Percentiles rank a stretch among this genome's conserved stretches.
Evolutionary conservation across 2,797 vertebrate genomes (phyloP).

Genomic region (Manis pentadactyla): DNA sequence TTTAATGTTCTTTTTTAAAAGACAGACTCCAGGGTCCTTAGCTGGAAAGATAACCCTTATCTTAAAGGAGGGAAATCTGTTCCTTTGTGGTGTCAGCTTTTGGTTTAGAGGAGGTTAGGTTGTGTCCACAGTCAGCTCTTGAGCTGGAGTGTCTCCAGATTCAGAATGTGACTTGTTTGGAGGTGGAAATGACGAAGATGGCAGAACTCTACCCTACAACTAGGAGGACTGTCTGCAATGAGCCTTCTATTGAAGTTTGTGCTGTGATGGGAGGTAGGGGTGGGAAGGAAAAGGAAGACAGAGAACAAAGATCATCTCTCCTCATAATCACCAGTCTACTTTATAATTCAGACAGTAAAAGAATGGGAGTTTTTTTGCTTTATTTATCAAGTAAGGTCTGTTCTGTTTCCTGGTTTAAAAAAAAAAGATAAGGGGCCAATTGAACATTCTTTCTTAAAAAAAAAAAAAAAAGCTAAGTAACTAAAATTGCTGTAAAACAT

Average conservation of each 20-base stretch:
- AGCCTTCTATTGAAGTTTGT: neutral
- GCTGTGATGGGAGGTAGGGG: no score
- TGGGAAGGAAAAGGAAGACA: neutral
- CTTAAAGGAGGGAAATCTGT: neutral
- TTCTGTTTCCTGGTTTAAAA: neutral
- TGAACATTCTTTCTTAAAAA: neutral
- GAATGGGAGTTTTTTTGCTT: neutral
- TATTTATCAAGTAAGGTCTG: neutral
- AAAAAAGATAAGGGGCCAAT: neutral
- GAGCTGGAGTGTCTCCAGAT: neutral
- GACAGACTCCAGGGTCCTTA: neutral
- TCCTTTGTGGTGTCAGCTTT: neutral
- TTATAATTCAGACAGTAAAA: neutral
- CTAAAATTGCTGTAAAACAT: neutral
- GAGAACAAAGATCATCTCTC: neutral
- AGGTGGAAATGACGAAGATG: neutral
- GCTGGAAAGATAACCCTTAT: neutral
- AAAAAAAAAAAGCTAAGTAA: neutral
- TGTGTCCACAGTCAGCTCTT: neutral
- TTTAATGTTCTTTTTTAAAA: neutral
- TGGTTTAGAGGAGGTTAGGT: neutral
- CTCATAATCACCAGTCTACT: neutral
- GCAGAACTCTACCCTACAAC: neutral
- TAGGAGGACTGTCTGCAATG: neutral
- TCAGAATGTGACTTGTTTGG: neutral